A percentile compares a stretch with the other conserved stretches of the same genome.
Evolutionary conservation across 2,797 vertebrate genomes (phyloP).

Genomic region (Scolopax bukidnonensis): DNA sequence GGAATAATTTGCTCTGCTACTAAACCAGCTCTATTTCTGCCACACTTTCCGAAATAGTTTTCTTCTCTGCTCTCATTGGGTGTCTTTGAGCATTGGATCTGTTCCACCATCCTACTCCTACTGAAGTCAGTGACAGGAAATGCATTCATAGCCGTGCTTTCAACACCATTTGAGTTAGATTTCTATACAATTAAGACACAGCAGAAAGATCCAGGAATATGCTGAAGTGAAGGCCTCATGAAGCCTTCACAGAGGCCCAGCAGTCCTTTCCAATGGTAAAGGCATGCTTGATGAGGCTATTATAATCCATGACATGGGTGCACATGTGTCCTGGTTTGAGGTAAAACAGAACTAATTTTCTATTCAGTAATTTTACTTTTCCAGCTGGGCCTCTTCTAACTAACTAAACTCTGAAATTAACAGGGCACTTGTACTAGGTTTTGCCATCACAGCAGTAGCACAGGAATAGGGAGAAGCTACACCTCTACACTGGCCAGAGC

Average conservation of each 20-base stretch:
- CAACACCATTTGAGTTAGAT: neutral
- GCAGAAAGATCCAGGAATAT: neutral
- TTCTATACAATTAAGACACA: neutral
- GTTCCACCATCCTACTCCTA: neutral
- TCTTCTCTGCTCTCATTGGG: neutral
- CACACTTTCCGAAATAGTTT: neutral
- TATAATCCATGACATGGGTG: neutral
- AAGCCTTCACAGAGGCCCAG: neutral
- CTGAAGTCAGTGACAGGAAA: neutral
- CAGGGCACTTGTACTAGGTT: neutral
- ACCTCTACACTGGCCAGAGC: neutral
- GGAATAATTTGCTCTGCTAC: neutral
- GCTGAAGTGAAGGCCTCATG: neutral
- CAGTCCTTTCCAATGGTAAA: neutral
- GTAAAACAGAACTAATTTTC: too few relatives aligned
- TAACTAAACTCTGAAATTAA: too few relatives aligned
- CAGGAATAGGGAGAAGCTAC: neutral
- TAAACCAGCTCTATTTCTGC: neutral
- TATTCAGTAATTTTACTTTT: too few relatives aligned
- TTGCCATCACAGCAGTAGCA: neutral
- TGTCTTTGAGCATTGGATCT: neutral
- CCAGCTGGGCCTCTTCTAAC: too few relatives aligned
- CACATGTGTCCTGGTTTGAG: too few relatives aligned
- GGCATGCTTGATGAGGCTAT: neutral
- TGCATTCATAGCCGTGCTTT: neutral